Evolutionary conservation across 1,140 invertebrate genomes (phyloP), one percentile per base, ranked within the genome.

Genomic region (Drosophila pallidifrons): DNA sequence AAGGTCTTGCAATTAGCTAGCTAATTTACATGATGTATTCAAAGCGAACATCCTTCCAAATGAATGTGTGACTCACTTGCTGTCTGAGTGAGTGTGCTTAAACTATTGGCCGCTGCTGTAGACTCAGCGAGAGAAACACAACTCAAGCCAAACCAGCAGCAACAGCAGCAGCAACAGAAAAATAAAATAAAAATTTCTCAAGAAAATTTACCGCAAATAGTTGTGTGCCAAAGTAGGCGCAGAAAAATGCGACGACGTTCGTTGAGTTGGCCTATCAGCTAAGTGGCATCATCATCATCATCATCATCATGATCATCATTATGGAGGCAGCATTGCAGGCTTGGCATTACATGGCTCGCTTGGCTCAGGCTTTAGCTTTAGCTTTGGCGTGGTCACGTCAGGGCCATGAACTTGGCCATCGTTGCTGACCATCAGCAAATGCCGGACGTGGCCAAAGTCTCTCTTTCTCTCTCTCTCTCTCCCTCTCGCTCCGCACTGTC

Each of bases 11-110:
- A 88, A 87, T 87, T 87, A 87, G 68, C 69, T 74, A 41, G 63
- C 82, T 83, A 82, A 87, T 87, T 87, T 87, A 83, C 82, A 87
- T 87, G 73, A 71, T 63, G 8, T 10, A 72, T 79, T 82, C 79
- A 77, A 74, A 82, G 68, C 76, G 75, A 77, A 86, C 82, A 87
- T 87, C 83, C 82, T 88, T 88, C 49, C 32, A 38, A 28, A 61
- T 28, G 46, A 32, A 57, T 2, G 28, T 43, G 25, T 73, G 66
- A 65, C 55, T 51, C 38, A 49, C 5, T 46, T 13, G 5, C 30
- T 32, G 3, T n/a, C 5, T 28, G 13, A 15, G 5, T 28, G 51
- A 65, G 43, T 72, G 74, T 30, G 46, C 46, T 47, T 76, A 71
- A 65, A 32, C 60, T 64, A 20, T 25, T 76, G 68, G 55, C 47